Evolutionary conservation across 2,888 invertebrate species (phyloP), one percentile per base, ranked within the genome.

Genomic region (Ramazzottius varieornatus): DNA sequence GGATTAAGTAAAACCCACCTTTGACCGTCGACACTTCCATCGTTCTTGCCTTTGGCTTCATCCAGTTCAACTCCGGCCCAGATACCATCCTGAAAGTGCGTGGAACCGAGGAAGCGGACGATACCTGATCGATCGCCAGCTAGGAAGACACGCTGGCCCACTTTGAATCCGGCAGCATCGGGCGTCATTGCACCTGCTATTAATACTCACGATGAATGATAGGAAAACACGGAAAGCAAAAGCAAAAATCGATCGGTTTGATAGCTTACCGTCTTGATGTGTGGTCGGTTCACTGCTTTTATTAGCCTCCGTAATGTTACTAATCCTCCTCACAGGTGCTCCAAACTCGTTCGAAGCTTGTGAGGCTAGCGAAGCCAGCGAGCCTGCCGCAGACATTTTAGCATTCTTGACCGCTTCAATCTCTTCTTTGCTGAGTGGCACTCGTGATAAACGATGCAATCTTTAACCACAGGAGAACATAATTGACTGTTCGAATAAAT

Each of bases 101-200:
- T 73, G 67, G 75, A 74, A 1, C 76, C 76, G 2, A 76, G 70
- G 67, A 73, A 76, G 2, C 76, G 75, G 46, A 76, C 75, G 64
- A 70, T 68, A 32, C 76, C 76, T 0, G 75, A 72, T 66, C 75
- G 75, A 2, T 71, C 72, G 1, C 75, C 76, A 24, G 16, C 24
- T 13, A 54, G 54, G 16, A 8, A 54, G n/a, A 54, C 54, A 29
- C 54, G 54, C 8, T 54, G n/a, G 29, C 54, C 54, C 20, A 54
- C 54, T 54, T 54, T 54, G 4, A 54, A 16, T 4, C 29, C 54
- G 29, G 20, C 54, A 4, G 29, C 29, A 13, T 54, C 29, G 8
- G 54, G 8, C 4, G 29, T 29, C n/a, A n/a, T n/a, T n/a, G n/a
- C n/a, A n/a, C n/a, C n/a, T n/a, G n/a, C n/a, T n/a, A n/a, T n/a